Percentiles rank a stretch among this genome's conserved stretches.
These are phyloP conservation scores for Leucosticte australis DNA, from an alignment of 2,113 vertebrate species.

Conservation along the genomic window DNA sequence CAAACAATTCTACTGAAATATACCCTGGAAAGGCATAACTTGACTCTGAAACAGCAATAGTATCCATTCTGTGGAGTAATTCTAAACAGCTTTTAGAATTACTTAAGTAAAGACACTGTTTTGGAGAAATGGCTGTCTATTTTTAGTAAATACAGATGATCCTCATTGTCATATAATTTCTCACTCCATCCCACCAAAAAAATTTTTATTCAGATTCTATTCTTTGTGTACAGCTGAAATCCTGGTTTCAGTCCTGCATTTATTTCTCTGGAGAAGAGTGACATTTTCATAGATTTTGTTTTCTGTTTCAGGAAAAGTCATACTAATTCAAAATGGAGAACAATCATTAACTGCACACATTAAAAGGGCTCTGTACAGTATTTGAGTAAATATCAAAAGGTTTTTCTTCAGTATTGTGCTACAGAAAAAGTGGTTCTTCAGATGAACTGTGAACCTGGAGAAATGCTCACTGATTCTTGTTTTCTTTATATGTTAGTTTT, in stretches of 20 bases:
- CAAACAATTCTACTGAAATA: background rate
- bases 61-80: background rate
- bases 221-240: background rate
- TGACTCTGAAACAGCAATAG: background rate
- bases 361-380: background rate
- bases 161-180: background rate
- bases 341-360: background rate
- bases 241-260: background rate
- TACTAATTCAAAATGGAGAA: background rate
- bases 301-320: background rate
- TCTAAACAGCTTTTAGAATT: background rate
- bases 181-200: background rate
- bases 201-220: background rate
- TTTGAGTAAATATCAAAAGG: background rate
- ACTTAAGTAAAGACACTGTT: background rate
- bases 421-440: background rate
- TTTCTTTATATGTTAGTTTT: background rate
- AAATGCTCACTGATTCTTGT: background rate
- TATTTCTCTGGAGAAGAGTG: background rate
- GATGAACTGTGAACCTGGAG: background rate
- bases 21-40: background rate
- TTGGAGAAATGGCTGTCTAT: background rate
- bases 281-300: background rate
- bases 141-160: background rate
- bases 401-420: background rate